Evolutionary conservation across 2,113 vertebrate species (phyloP).

Genomic region (Anarrhichthys ocellatus): DNA sequence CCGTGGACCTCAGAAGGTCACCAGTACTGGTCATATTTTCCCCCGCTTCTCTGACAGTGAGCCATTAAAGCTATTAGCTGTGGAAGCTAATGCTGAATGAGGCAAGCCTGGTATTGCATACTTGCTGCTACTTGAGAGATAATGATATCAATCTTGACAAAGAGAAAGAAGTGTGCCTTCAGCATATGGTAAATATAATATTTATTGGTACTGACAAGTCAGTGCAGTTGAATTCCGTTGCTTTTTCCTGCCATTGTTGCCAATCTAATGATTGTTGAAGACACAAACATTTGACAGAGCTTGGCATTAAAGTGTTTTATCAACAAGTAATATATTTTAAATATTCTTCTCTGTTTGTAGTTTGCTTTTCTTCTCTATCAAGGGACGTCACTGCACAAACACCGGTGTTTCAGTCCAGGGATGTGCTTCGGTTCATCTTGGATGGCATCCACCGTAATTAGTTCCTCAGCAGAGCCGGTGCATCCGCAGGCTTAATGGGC

Average conservation of each 20-base stretch:
- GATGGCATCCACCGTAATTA: slow-evolving; percentile 78
- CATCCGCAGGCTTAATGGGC: slow-evolving; percentile 77
- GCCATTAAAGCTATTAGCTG: slow-evolving; percentile 58
- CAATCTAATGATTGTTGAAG: background rate
- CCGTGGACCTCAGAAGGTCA: slow-evolving; percentile 56
- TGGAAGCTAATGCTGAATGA: slow-evolving; percentile 32
- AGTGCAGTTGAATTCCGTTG: background rate
- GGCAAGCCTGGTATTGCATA: slow-evolving; percentile 26
- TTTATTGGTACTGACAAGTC: background rate
- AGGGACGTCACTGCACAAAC: slow-evolving; percentile 63
- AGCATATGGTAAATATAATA: slow-evolving; percentile 1
- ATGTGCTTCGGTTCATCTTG: slow-evolving; percentile 68
- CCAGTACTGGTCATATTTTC: slow-evolving; percentile 53
- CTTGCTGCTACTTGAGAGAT: background rate
- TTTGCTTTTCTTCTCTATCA: slow-evolving; percentile 34
- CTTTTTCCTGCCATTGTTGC: background rate
- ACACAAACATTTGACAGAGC: slow-evolving; percentile 2
- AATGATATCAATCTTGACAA: background rate
- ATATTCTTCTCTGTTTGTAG: slow-evolving; percentile 1
- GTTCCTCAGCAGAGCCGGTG: slow-evolving; percentile 72
- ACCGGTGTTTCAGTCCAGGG: slow-evolving; percentile 58
- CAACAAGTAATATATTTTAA: background rate
- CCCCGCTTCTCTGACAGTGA: slow-evolving; percentile 58
- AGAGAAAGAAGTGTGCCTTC: background rate
- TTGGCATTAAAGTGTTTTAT: slow-evolving; percentile 1